Evolutionary conservation across 2,113 vertebrate genomes (phyloP).

Genomic region (Mormyrus iriodes): DNA sequence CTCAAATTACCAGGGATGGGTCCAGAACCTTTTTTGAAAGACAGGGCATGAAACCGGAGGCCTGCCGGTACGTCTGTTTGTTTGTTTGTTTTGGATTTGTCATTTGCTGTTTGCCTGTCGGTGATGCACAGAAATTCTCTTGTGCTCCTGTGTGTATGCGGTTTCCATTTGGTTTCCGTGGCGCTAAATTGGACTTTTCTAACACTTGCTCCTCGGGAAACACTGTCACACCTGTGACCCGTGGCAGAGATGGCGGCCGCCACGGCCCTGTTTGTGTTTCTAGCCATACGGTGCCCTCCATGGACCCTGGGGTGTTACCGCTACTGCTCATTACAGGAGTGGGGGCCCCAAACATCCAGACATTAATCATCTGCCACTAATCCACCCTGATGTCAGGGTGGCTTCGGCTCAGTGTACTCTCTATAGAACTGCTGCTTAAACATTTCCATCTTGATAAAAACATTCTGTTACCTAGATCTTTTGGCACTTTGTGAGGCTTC

Average conservation of each 20-base stretch:
- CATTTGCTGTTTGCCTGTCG: background rate
- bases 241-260: background rate
- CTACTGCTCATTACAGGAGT: background rate
- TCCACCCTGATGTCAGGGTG: background rate
- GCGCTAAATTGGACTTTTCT: background rate
- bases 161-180: background rate
- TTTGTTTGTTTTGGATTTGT: background rate
- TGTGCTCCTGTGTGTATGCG: background rate
- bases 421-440: background rate
- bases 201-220: background rate
- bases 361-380: background rate
- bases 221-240: background rate
- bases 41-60: conserved; percentile 63
- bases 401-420: background rate
- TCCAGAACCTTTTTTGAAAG: background rate
- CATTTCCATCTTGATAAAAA: background rate
- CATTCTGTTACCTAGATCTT: background rate
- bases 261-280: background rate
- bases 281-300: background rate
- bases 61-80: conserved; percentile 52
- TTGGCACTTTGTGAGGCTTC: background rate
- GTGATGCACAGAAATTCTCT: background rate
- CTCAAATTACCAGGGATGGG: conserved; percentile 65
- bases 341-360: background rate
- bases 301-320: background rate